Conservation (phyloP, 1,140 invertebrate genomes). For the Bombus waltoni region DNA sequence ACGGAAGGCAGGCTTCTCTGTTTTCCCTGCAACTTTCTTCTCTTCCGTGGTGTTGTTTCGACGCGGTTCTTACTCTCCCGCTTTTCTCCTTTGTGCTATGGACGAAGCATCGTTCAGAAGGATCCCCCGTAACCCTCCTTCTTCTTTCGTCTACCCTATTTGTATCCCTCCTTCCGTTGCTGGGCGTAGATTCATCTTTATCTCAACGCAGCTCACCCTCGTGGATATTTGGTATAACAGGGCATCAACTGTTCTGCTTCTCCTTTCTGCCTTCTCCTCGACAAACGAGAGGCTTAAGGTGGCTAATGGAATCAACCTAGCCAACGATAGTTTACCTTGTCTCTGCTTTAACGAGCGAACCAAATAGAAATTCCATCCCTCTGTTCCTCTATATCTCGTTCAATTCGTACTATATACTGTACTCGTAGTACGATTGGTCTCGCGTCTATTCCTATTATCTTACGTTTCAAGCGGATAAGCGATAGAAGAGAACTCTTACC, state of each 20-base stretch:
- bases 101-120: conserved; percentile 46
- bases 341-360: conserved; percentile 67
- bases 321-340: conserved; percentile 68
- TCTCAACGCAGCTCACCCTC: background rate
- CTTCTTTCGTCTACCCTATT: conserved; percentile 9
- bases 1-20: conserved; percentile 4
- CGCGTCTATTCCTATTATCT: too few species aligned
- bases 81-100: conserved; percentile 26
- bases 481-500: background rate
- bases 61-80: conserved; percentile 46
- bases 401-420: background rate
- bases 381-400: background rate
- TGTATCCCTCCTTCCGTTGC: background rate
- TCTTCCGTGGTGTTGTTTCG: conserved; percentile 36
- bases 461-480: background rate
- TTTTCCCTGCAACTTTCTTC: conserved; percentile 41
- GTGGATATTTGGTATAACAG: conserved; percentile 72
- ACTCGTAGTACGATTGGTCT: too few species aligned
- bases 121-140: conserved; percentile 1
- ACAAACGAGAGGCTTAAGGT: conserved; percentile 59
- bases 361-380: conserved; percentile 73
- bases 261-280: conserved; percentile 58
- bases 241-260: conserved; percentile 57
- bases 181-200: conserved; percentile 21
- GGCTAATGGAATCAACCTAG: conserved; percentile 76